Evolutionary conservation across 2,797 vertebrate genomes (phyloP), one percentile per base, ranked within the genome.

Genomic region (Acipenser transmontanus): DNA sequence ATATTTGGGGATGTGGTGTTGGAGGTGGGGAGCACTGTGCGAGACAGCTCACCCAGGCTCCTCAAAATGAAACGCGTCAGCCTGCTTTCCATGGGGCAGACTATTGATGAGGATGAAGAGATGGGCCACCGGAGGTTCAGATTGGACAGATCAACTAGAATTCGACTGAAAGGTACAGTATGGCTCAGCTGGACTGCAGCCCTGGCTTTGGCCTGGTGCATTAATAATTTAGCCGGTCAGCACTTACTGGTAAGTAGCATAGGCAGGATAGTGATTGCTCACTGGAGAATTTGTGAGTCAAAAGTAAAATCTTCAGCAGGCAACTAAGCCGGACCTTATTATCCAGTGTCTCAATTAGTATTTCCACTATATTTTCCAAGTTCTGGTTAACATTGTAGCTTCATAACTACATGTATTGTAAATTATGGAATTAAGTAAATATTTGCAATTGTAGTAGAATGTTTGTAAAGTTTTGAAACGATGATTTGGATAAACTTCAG

Each of bases 31-130:
- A 83, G 70, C 49, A 62, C 75, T 6, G 62, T 81, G 61, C 84
- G 74, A 59, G 93, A 93, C 14, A 78, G 82, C 0, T 91, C 89
- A 9, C 93, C 93, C 11, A 89, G 88, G 67, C 90, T 98, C 1
- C 85, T 98, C 68, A 93, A 91, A 77, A 88, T 98, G 80, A 94
- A 85, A 74, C 84, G 90, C 9, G 82, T 97, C 67, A 85, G 86
- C 51, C 83, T 91, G 47, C 81, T 94, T 47, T 78, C 89, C 0
- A 82, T 94, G 79, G 91, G 92, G 69, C 92, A 92, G 67, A 84
- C 86, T 62, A 79, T 92, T 71, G 90, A 92, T 59, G 91, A 93
- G 0, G 85, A 84, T 59, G 77, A 70, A 4, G 74, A 71, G 47
- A 75, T 67, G 59, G 20, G 68, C 1, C 10, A 56, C 61, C 68